Conservation (phyloP, 2,113 vertebrate genomes). For the Pangasianodon gigas region DNA sequence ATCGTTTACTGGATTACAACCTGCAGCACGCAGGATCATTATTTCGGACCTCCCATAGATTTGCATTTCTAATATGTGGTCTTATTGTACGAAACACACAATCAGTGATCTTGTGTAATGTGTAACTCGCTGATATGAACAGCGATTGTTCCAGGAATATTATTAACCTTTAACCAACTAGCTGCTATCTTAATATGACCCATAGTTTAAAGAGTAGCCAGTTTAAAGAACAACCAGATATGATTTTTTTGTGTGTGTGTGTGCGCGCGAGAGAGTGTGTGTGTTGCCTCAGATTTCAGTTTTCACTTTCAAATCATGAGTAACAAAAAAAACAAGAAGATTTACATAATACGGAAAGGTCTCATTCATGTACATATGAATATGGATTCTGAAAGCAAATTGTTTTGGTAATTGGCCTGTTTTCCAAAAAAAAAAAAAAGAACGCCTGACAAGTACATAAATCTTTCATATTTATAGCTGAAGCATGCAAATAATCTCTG, state of each 20-base stretch:
- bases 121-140: conserved; percentile 25
- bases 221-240: not conserved
- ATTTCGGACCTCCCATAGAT: not conserved
- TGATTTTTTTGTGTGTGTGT: not conserved
- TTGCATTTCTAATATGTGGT: not conserved
- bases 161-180: conserved; percentile 33
- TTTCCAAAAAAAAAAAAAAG: not conserved
- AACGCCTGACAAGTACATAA: not conserved
- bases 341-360: conserved; percentile 3
- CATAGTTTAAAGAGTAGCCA: not conserved
- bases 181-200: not conserved
- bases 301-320: not conserved
- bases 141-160: not conserved
- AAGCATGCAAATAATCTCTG: not conserved
- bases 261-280: not conserved
- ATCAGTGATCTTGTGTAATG: not conserved
- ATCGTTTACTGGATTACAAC: conserved; percentile 17
- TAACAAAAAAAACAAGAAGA: not conserved
- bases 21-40: not conserved
- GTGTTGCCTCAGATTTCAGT: not conserved
- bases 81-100: not conserved
- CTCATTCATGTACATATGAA: not conserved
- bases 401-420: not conserved
- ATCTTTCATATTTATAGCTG: not conserved
- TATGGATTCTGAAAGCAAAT: not conserved